These are phyloP conservation scores for Dorcus parallelipipedus DNA, from an alignment of 2,888 invertebrate species.

Conservation along the genomic window DNA sequence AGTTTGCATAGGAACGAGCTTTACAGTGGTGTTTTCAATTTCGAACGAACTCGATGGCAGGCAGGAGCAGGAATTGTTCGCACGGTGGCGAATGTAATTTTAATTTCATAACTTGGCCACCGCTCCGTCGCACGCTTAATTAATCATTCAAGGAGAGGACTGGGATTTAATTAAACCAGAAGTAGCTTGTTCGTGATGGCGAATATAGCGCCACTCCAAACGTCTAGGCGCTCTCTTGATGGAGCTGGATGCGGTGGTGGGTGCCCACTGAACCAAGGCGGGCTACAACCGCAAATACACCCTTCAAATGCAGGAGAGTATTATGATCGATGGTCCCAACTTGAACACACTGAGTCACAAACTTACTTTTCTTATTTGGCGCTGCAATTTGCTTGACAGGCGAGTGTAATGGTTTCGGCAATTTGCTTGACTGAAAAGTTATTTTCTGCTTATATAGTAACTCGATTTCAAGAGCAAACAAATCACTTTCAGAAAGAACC, in stretches of 20 bases:
- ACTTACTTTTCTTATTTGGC: neutral
- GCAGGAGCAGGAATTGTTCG: slow-evolving; percentile 19
- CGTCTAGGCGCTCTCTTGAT: slow-evolving; percentile 13
- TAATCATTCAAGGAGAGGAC: slow-evolving; percentile 44
- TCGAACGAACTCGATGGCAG: slow-evolving; percentile 17
- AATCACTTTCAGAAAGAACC: too few species aligned
- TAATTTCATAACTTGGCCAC: slow-evolving; percentile 39
- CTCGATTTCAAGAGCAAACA: too few species aligned
- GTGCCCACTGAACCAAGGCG: slow-evolving; percentile 17
- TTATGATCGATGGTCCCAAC: slow-evolving; percentile 20
- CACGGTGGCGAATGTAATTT: slow-evolving; percentile 29
- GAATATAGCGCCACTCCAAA: slow-evolving; percentile 34
- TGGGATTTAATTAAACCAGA: slow-evolving; percentile 46
- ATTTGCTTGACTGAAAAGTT: too few species aligned
- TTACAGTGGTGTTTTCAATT: slow-evolving; percentile 24
- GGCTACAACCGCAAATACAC: slow-evolving; percentile 18
- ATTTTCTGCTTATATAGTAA: too few species aligned
- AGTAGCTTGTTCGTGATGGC: slow-evolving; percentile 45
- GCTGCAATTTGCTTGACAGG: neutral
- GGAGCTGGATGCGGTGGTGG: slow-evolving; percentile 14
- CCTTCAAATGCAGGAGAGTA: slow-evolving; percentile 16
- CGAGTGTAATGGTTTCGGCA: too few species aligned
- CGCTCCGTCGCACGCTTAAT: slow-evolving; percentile 38
- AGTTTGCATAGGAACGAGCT: slow-evolving; percentile 32
- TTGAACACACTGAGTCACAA: slow-evolving; percentile 13